A percentile compares a stretch with the other conserved stretches of the same genome.
Conservation (phyloP, 1,140 invertebrate species). For the Drosophila pruinosa region DNA sequence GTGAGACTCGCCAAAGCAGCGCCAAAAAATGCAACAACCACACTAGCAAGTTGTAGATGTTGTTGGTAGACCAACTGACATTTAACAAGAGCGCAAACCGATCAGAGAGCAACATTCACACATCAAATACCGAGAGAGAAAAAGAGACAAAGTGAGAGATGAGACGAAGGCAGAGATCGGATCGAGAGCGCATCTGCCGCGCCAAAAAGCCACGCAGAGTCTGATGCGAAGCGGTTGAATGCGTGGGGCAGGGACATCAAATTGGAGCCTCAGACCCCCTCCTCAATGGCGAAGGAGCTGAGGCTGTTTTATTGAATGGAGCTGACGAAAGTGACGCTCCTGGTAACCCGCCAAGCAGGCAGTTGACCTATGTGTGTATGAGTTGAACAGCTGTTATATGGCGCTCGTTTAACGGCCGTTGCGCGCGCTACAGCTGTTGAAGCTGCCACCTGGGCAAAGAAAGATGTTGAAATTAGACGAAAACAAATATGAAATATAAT, state of each 20-base stretch:
- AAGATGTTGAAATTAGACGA: neutral
- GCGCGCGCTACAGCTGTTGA: conserved; percentile 47
- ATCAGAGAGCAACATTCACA: neutral
- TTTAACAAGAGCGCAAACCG: conserved; percentile 24
- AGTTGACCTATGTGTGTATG: conserved; percentile 15
- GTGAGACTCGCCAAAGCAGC: conserved; percentile 66
- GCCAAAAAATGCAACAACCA: conserved; percentile 71
- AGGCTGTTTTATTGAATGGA: conserved; percentile 31
- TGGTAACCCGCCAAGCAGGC: conserved; percentile 18
- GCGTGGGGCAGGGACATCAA: conserved; percentile 6
- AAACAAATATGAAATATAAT: neutral
- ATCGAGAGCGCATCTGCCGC: conserved; percentile 45
- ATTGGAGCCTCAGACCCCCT: neutral
- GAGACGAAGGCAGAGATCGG: conserved; percentile 11
- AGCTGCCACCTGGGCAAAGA: conserved; percentile 45
- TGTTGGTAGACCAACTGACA: conserved; percentile 56
- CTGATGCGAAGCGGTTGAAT: conserved; percentile 24
- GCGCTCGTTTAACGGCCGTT: conserved; percentile 38
- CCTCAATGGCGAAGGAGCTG: conserved; percentile 1
- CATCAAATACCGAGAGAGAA: neutral
- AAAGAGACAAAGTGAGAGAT: conserved; percentile 12
- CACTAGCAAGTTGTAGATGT: conserved; percentile 34
- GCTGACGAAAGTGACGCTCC: conserved; percentile 24
- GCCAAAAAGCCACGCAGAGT: conserved; percentile 33
- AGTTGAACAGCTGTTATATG: conserved; percentile 49